A percentile compares a stretch with the other conserved stretches of the same genome.
These are phyloP conservation scores for Solenopsis invicta DNA, from an alignment of 1,140 invertebrate species.

Conservation along the genomic window DNA sequence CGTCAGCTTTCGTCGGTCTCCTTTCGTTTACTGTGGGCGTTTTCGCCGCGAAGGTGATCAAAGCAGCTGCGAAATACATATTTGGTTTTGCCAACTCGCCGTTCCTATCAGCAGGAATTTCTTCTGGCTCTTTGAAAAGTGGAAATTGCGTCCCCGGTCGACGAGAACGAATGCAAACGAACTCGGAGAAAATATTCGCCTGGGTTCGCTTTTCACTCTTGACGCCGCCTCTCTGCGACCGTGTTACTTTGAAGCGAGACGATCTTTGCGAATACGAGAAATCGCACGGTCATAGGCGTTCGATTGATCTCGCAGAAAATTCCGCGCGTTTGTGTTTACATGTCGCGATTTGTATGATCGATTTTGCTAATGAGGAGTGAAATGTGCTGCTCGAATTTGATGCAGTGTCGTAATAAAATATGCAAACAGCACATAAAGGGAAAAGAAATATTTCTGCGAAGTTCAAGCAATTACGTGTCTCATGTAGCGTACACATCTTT, in stretches of 20 bases:
- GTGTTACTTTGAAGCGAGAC: slow-evolving; percentile 55
- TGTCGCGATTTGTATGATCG: slow-evolving; percentile 20
- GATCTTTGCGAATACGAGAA: slow-evolving; percentile 64
- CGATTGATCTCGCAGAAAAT: slow-evolving; percentile 70
- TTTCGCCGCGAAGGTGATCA: slow-evolving; percentile 73
- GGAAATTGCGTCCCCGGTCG: slow-evolving; percentile 74
- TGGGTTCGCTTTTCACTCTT: slow-evolving; percentile 57
- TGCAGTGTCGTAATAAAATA: slow-evolving; percentile 16
- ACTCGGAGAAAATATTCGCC: slow-evolving; percentile 71
- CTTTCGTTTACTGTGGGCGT: slow-evolving; percentile 49
- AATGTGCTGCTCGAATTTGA: not conserved
- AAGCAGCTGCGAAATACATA: slow-evolving; percentile 75
- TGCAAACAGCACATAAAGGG: not conserved
- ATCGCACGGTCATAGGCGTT: slow-evolving; percentile 50
- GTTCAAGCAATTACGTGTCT: too few relatives aligned
- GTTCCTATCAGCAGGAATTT: slow-evolving; percentile 59
- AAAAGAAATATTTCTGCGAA: not conserved
- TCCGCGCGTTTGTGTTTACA: slow-evolving; percentile 68
- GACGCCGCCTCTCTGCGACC: slow-evolving; percentile 17
- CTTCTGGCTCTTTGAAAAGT: slow-evolving; percentile 76
- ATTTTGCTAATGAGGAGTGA: slow-evolving; percentile 9
- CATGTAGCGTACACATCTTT: too few relatives aligned
- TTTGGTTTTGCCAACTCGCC: slow-evolving; percentile 74
- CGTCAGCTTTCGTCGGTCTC: not conserved
- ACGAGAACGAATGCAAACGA: slow-evolving; percentile 66